Conservation (phyloP, 2,888 invertebrate genomes). For the Drosophila lacicola region DNA sequence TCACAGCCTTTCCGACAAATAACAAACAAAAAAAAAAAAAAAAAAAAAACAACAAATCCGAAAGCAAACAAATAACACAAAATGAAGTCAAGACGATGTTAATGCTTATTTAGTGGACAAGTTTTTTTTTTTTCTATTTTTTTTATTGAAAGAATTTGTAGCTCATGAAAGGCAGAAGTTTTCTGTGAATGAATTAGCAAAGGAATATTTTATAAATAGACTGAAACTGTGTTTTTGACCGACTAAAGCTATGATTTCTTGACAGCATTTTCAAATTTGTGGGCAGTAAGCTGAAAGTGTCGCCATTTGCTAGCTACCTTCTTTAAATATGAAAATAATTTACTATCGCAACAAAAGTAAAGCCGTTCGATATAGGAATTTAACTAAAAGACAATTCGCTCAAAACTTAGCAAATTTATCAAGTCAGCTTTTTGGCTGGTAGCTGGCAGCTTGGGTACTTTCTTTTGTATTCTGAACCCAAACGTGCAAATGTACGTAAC, state of each 20-base stretch:
- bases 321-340: not conserved
- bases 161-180: constrained; percentile 5
- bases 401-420: no score
- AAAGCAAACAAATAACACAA: constrained; percentile 34
- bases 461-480: no score
- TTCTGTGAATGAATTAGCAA: constrained; percentile 49
- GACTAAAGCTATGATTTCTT: not conserved
- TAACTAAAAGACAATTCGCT: no score
- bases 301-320: not conserved
- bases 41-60: constrained; percentile 2
- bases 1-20: constrained; percentile 23
- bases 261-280: not conserved
- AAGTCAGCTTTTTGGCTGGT: no score
- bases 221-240: constrained; percentile 1
- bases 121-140: constrained; percentile 20
- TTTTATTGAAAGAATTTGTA: constrained; percentile 1
- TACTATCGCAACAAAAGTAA: no score
- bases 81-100: constrained; percentile 55
- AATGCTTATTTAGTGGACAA: constrained; percentile 78
- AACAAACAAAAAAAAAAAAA: constrained; percentile 34
- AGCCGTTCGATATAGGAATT: no score
- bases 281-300: not conserved
- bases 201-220: constrained; percentile 10
- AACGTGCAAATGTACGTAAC: no score
- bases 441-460: no score